Base-by-base conservation (phyloP, 1,140 invertebrate species). In the Hyles vespertilio region DNA sequence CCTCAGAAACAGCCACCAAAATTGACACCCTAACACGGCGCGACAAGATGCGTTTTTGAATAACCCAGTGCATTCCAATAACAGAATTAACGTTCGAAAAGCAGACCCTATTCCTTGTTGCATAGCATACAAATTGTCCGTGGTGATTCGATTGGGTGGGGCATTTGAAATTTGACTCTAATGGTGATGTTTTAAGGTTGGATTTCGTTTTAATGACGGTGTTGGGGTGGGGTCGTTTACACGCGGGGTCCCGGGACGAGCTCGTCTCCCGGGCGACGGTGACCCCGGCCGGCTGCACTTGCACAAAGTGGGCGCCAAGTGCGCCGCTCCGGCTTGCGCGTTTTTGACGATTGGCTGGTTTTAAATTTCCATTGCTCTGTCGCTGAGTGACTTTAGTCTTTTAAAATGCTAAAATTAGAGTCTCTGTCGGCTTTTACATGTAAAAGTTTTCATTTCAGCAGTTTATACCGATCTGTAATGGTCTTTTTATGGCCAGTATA, bases 51-150 rank as follows among this genome's bases (percentile, higher is more conserved):
- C 45, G 58, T 57, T 58, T 62, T 59, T 55, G 55, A 33, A 52
- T 51, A 33, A 54, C 32, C 43, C 4, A 53, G 47, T 43, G 59
- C 53, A 54, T 47, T 58, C 72, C 69, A 75, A 74, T 79, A 82
- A 82, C 62, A 67, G 74, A 82, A 84, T 82, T 80, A 81, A 70
- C 66, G 77, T 72, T 80, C 65, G 70, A 70, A 80, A 81, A 84
- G 79, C 74, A 69, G 69, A 77, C 79, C 72, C 69, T 80, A 80
- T 81, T 80, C 66, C 76, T 59, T 65, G 62, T 65, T 70, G 65
- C 74, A 72, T 72, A 77, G 69, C 72, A 75, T 76, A 81, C 73
- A 77, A 72, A 80, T 75, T 70, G 70, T 72, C 77, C 70, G 36
- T 40, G 36, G 36, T 8, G 36, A 77, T 81, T 82, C 73, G 53